phyloP scores from a whole-genome alignment of 2,888 invertebrate species.

The Tetragonula carbonaria region DNA sequence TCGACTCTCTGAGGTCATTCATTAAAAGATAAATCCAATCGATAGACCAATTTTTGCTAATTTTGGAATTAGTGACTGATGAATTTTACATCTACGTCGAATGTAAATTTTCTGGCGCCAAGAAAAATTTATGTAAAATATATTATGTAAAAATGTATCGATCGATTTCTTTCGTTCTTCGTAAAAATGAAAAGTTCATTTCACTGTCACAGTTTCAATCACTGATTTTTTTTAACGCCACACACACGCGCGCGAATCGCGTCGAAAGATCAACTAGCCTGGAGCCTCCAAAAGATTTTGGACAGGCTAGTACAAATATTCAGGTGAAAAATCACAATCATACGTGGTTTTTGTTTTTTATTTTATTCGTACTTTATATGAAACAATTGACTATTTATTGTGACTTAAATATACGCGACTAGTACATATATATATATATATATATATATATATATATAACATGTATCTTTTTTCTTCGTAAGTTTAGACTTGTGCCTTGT shows the following conservation, averaged over 20 bases:
- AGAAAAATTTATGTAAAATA: background rate
- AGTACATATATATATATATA: slow-evolving; percentile 78
- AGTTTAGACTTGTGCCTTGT: slow-evolving; percentile 71
- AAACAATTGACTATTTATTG: slow-evolving; percentile 83
- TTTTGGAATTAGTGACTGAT: background rate
- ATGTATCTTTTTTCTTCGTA: slow-evolving; percentile 73
- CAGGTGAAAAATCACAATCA: slow-evolving; percentile 22
- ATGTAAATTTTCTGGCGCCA: background rate
- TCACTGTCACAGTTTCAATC: background rate
- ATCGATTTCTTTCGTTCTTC: too few species aligned
- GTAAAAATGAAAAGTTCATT: background rate
- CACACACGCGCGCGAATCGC: background rate
- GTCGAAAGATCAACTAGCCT: background rate
- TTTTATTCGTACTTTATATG: slow-evolving; percentile 77
- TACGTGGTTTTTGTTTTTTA: slow-evolving; percentile 59
- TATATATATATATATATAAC: too few species aligned
- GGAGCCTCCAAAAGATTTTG: background rate
- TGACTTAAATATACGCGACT: slow-evolving; percentile 77
- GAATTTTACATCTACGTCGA: background rate
- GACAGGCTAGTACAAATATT: background rate
- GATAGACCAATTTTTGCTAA: background rate
- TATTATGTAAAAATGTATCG: background rate
- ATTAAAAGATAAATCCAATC: background rate
- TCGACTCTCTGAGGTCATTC: background rate
- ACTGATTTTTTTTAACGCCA: background rate